phyloP scores from a whole-genome alignment of 1,140 invertebrate genomes.

The Himalopsyche phryganea region DNA sequence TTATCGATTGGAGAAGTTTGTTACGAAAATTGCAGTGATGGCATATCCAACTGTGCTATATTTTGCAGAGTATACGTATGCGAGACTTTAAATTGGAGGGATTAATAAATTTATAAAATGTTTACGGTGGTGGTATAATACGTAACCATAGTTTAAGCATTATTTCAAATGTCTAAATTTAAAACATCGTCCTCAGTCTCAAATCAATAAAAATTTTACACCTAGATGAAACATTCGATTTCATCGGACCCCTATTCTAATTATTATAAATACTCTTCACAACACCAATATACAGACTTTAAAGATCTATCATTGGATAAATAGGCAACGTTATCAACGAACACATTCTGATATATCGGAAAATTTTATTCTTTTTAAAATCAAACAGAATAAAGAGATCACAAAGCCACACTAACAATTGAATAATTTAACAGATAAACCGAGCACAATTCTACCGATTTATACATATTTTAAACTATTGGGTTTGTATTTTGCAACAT shows the following conservation, averaged over 20 bases:
- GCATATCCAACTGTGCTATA: too few relatives aligned
- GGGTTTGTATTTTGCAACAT: background rate
- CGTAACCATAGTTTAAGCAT: conserved; percentile 9
- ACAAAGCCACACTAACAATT: background rate
- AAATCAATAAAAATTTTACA: conserved; percentile 28
- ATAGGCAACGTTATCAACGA: conserved; percentile 21
- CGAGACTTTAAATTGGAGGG: background rate
- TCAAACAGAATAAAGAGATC: background rate
- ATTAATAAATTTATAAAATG: background rate
- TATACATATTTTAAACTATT: background rate
- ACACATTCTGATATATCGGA: conserved; percentile 21
- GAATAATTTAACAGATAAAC: background rate
- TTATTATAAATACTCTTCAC: conserved; percentile 28
- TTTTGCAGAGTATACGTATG: background rate
- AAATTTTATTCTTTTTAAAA: background rate
- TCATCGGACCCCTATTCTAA: conserved; percentile 9
- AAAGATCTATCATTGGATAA: conserved; percentile 14
- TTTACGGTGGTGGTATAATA: conserved; percentile 29
- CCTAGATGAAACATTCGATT: conserved; percentile 14
- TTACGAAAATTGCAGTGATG: too few relatives aligned
- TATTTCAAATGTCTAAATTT: conserved; percentile 9
- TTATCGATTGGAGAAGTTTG: too few relatives aligned
- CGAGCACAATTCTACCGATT: too few relatives aligned
- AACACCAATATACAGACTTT: conserved; percentile 17
- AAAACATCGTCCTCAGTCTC: conserved; percentile 30